A percentile compares a stretch with the other conserved stretches of the same genome.
Conservation (phyloP, 2,113 vertebrate species). For the Hemicordylus capensis region DNA sequence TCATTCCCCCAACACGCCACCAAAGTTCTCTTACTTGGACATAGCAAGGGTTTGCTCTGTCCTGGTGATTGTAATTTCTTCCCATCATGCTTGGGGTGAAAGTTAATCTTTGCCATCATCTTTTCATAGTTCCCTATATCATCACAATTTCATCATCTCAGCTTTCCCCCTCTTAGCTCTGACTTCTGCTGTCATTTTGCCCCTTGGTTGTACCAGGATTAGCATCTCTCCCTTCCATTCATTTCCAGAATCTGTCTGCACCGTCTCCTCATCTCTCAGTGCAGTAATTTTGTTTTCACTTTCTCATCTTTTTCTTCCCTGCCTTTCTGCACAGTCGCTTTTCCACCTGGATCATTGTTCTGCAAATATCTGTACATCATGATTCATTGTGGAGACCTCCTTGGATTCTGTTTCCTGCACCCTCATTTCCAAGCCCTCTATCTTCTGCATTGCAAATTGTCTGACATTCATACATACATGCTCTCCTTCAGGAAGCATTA, state of each 20-base stretch:
- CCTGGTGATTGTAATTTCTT: neutral
- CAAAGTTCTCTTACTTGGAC: neutral
- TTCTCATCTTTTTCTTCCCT: neutral
- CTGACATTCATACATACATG: no score
- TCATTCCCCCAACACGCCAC: neutral
- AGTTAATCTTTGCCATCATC: neutral
- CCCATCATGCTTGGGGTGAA: neutral
- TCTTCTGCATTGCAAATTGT: neutral
- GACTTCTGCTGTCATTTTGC: neutral
- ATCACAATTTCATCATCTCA: neutral
- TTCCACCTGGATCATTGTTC: neutral
- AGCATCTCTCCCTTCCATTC: neutral
- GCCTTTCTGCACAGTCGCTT: neutral
- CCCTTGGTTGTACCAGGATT: neutral
- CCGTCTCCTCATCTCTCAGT: neutral
- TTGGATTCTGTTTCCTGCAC: neutral
- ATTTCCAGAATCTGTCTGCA: neutral
- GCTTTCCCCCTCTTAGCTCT: neutral
- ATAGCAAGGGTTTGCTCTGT: neutral
- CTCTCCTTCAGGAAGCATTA: neutral
- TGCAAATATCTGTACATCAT: neutral
- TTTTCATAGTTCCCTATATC: neutral
- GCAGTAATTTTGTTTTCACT: neutral
- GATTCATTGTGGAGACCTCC: neutral
- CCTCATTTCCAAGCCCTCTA: neutral